These are phyloP conservation scores for Callopanchax toddi DNA, from an alignment of 2,113 vertebrate genomes.

Conservation along the genomic window DNA sequence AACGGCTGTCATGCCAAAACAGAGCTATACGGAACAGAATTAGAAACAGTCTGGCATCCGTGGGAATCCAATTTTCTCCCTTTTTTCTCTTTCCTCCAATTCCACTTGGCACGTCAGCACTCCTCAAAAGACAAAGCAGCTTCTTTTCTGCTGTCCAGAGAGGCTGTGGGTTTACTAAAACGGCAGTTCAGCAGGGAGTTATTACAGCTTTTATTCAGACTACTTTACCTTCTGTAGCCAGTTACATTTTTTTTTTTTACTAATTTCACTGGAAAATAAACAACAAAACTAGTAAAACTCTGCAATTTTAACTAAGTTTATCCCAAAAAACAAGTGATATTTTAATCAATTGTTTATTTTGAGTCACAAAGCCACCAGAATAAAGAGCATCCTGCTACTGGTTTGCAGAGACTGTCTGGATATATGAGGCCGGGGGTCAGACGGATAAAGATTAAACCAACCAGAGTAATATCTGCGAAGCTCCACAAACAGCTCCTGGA, in stretches of 20 bases:
- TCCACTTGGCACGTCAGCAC: slow-evolving; percentile 26
- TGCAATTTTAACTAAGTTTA: no score
- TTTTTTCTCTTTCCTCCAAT: slow-evolving; percentile 12
- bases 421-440: background rate
- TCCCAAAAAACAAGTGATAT: background rate
- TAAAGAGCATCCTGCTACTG: background rate
- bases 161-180: slow-evolving; percentile 31
- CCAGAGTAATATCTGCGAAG: slow-evolving; percentile 87
- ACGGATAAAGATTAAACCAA: slow-evolving; percentile 47
- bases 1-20: slow-evolving; percentile 52
- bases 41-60: slow-evolving; percentile 65
- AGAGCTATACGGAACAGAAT: slow-evolving; percentile 47
- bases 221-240: background rate
- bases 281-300: no score
- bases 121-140: slow-evolving; percentile 25
- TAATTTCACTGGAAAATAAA: background rate
- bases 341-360: background rate
- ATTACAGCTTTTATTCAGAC: background rate
- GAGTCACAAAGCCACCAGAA: background rate
- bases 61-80: slow-evolving; percentile 44
- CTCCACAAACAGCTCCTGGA: slow-evolving; percentile 83
- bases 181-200: slow-evolving; percentile 1
- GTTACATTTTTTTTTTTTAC: background rate
- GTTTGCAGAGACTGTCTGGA: background rate
- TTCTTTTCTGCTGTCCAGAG: slow-evolving; percentile 14